Evolutionary conservation across 2,888 invertebrate species (phyloP), one percentile per base, ranked within the genome.

Genomic region (Sympetrum striolatum): DNA sequence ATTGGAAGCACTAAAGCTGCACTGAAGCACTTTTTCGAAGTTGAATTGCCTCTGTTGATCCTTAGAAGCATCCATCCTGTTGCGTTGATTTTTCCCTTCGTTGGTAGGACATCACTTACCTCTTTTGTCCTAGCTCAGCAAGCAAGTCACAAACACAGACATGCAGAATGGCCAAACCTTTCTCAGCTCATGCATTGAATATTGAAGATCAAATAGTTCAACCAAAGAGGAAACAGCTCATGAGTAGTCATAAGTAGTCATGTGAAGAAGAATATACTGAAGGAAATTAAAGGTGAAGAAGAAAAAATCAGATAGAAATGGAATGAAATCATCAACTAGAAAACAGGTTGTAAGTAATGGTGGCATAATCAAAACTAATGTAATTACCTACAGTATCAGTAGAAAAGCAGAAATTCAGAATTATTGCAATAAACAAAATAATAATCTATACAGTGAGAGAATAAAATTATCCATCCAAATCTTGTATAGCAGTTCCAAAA

Each of bases 51-150:
- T 60, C 58, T 37, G 35, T 37, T 60, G 86, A 86, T 60, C 60
- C 86, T 60, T 64, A 60, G 60, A 58, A 35, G 60, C 60, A 35
- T 60, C n/a, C 37, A 22, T 60, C 60, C 58, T 37, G 86, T 37
- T 37, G 37, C 12, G 86, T 37, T 37, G 86, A 37, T 86, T 60
- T 86, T 64, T 86, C 64, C 86, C 86, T 37, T 60, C 86, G 86
- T 58, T 86, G 86, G 86, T 86, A 86, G 86, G 86, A 86, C 86
- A 64, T 86, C 86, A 86, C 86, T 86, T 86, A 86, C 86, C 86
- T 58, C 73, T 64, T n/a, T 22, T 2, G 86, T 86, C 86, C 86
- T 86, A 60, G 53, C 86, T 86, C 86, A 86, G 86, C 86, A 64
- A 22, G 22, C 86, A 64, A 37, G 86, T 86, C 86, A 86, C 86